These are phyloP conservation scores for Falco concolor DNA, from an alignment of 2,797 vertebrate species.

Conservation along the genomic window DNA sequence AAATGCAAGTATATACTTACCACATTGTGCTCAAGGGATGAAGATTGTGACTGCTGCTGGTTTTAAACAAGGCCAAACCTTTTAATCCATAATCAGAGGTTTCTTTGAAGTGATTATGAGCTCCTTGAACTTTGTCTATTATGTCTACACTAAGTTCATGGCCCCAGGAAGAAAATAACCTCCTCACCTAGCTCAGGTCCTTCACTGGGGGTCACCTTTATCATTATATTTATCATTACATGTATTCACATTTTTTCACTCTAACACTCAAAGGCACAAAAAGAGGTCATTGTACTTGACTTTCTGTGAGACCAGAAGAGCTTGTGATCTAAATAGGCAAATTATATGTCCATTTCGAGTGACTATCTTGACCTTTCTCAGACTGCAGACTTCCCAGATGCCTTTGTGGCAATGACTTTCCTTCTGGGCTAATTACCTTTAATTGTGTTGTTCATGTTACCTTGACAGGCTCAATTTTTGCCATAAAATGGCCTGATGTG, in stretches of 20 bases:
- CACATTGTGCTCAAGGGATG: background rate
- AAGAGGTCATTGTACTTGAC: background rate
- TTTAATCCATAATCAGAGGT: background rate
- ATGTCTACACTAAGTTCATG: background rate
- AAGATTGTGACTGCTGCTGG: background rate
- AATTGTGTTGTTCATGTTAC: background rate
- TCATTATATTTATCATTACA: background rate
- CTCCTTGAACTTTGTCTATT: background rate
- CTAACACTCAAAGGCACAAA: background rate
- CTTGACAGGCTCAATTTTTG: background rate
- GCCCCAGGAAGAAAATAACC: background rate
- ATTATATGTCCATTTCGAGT: background rate
- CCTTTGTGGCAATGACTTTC: background rate
- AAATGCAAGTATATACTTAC: background rate
- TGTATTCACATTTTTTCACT: background rate
- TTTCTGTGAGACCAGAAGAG: background rate
- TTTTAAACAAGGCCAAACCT: background rate
- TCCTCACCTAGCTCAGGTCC: background rate
- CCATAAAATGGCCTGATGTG: background rate
- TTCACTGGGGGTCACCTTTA: background rate
- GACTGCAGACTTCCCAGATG: background rate
- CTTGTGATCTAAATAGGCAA: background rate
- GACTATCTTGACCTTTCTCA: conserved; percentile 15
- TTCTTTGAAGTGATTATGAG: background rate
- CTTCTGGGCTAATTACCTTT: background rate